These are phyloP conservation scores for Microctenopoma steveboyesi DNA, from an alignment of 2,797 vertebrate genomes.

Conservation along the genomic window DNA sequence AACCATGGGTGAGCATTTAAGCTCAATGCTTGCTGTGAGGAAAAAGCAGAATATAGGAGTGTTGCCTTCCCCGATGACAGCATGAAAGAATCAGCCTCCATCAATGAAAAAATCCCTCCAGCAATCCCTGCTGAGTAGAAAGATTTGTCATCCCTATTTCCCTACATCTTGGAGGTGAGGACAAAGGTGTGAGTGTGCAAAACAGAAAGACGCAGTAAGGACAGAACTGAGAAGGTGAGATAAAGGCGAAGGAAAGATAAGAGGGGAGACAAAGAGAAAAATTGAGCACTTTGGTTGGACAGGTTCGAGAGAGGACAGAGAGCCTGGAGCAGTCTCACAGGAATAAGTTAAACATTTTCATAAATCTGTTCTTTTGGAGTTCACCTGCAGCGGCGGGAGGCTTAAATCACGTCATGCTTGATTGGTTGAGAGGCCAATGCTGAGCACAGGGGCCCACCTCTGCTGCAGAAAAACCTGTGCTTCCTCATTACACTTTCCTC, in stretches of 20 bases:
- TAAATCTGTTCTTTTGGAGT: constrained; percentile 57
- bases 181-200: constrained; percentile 39
- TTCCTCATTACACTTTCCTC: constrained; percentile 68
- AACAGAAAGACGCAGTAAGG: constrained; percentile 27
- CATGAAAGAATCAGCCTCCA: constrained; percentile 50
- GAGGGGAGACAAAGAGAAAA: constrained; percentile 42
- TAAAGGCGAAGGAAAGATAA: constrained; percentile 13
- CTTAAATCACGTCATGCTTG: constrained; percentile 57
- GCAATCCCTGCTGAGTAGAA: constrained; percentile 47
- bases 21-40: constrained; percentile 12
- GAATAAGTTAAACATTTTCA: constrained; percentile 67
- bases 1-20: constrained; percentile 33
- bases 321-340: constrained; percentile 51
- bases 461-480: constrained; percentile 25
- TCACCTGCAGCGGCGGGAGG: constrained; percentile 43
- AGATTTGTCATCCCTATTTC: constrained; percentile 48
- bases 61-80: constrained; percentile 29
- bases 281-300: constrained; percentile 57
- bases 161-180: constrained; percentile 24
- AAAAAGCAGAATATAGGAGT: constrained; percentile 19
- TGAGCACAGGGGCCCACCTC: constrained; percentile 26
- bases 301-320: constrained; percentile 61
- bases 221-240: constrained; percentile 5
- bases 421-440: constrained; percentile 51
- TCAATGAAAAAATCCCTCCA: constrained; percentile 47